Percentiles rank a stretch among this genome's conserved stretches.
Conservation (phyloP, 2,888 invertebrate genomes). For the Anorthoa munda region DNA sequence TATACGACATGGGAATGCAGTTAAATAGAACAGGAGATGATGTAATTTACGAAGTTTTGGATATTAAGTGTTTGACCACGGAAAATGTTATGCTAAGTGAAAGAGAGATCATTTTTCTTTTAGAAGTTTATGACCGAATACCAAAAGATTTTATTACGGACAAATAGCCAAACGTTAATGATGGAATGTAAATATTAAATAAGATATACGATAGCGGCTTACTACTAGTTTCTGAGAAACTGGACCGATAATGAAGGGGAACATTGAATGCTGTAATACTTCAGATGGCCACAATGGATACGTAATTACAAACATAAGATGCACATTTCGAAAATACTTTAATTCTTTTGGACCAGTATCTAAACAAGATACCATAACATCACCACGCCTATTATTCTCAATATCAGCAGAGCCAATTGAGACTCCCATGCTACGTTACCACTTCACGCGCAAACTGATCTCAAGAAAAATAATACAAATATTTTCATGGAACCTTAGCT, state of each 20-base stretch:
- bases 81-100: conserved; percentile 54
- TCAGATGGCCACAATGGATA: background rate
- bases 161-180: conserved; percentile 41
- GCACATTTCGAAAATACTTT: background rate
- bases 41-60: conserved; percentile 67
- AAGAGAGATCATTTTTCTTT: conserved; percentile 45
- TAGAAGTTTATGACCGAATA: conserved; percentile 39
- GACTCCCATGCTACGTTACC: conserved; percentile 44
- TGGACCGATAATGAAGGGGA: background rate
- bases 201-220: conserved; percentile 19
- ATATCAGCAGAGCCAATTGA: conserved; percentile 44
- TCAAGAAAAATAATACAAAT: conserved; percentile 57
- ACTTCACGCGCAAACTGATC: conserved; percentile 54
- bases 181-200: conserved; percentile 57
- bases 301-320: background rate
- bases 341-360: background rate
- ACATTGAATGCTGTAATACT: background rate
- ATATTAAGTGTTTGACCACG: conserved; percentile 60
- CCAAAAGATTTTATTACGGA: conserved; percentile 41
- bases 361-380: conserved; percentile 10
- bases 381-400: conserved; percentile 18
- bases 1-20: conserved; percentile 74
- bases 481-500: conserved; percentile 61
- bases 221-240: conserved; percentile 9
- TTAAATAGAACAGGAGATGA: conserved; percentile 67